phyloP scores from a whole-genome alignment of 2,888 invertebrate species.

The Oeneis ivallda region DNA sequence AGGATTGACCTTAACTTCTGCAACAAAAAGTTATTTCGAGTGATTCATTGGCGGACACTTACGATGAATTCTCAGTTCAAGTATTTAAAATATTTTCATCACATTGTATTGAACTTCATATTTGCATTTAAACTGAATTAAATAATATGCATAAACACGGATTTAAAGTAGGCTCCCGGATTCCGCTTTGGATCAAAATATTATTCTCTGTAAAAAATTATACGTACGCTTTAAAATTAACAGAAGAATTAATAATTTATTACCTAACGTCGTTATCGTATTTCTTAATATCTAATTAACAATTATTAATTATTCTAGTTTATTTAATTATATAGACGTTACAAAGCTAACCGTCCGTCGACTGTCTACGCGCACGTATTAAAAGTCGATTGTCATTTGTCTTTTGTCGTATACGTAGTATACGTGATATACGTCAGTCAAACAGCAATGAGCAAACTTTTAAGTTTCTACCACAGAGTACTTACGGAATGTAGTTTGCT shows the following conservation, averaged over 20 bases:
- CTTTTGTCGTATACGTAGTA: no score
- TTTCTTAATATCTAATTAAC: constrained; percentile 2
- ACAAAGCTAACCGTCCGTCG: constrained; percentile 39
- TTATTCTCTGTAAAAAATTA: constrained; percentile 13
- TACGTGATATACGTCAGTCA: constrained; percentile 40
- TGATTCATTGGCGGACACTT: constrained; percentile 16
- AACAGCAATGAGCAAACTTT: no score
- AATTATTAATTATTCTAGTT: constrained; percentile 24
- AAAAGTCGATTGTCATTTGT: no score
- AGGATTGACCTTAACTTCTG: constrained; percentile 57
- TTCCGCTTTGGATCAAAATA: constrained; percentile 47
- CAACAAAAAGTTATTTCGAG: constrained; percentile 41
- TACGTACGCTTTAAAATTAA: constrained; percentile 15
- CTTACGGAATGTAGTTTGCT: no score
- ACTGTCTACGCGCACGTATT: constrained; percentile 41
- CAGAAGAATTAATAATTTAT: not conserved
- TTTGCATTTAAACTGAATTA: constrained; percentile 17
- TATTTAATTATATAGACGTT: constrained; percentile 30
- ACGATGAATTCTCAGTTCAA: not conserved
- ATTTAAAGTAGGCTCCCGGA: constrained; percentile 74
- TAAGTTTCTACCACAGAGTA: no score
- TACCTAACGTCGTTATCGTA: not conserved
- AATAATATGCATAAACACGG: constrained; percentile 34
- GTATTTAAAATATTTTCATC: constrained; percentile 3
- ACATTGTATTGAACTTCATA: constrained; percentile 2